Evolutionary conservation across 2,797 vertebrate genomes (phyloP), one percentile per base, ranked within the genome.

Genomic region (Micromesistius poutassou): DNA sequence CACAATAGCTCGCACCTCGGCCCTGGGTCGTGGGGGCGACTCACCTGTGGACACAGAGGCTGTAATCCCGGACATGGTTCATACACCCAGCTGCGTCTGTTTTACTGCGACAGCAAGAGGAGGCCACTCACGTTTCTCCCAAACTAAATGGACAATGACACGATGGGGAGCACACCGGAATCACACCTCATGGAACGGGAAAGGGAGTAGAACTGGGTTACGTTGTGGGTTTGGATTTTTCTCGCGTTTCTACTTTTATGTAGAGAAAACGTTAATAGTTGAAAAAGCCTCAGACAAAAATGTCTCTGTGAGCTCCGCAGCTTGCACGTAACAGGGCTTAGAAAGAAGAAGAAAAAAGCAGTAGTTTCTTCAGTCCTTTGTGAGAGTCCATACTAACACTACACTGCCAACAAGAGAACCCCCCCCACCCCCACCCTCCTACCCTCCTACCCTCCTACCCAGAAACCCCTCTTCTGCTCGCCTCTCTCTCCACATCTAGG

Each of bases 21-120:
- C 88, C 86, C 88, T 86, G 82, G 90, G 89, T 93, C 91, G 89
- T 76, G 92, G 88, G 1, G 93, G 89, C 84, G 87, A 78, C 87
- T 91, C 92, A 93, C 93, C 92, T 95, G 93, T 89, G 90, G 91
- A 93, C 90, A 91, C 88, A 92, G 89, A 90, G 86, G 77, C 89
- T 87, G 89, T 94, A 93, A 94, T 92, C 87, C 90, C 77, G 88
- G 87, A 91, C 90, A 92, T 81, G 91, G 87, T 91, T 90, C 90
- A 84, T 86, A 89, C 83, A 88, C 89, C 87, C 87, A 83, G 91
- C 91, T 91, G 93, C 87, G 36, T 38, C 7, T 8, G 9, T 38
- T 38, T 38, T 14, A 46, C 12, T 46, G 42, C 3, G 16, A 16
- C 13, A 46, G 42, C 3, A 16, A 16, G 42, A 46, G 16, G 42